These are phyloP conservation scores for Liodrosophila aerea DNA, from an alignment of 2,888 invertebrate genomes.

Conservation along the genomic window DNA sequence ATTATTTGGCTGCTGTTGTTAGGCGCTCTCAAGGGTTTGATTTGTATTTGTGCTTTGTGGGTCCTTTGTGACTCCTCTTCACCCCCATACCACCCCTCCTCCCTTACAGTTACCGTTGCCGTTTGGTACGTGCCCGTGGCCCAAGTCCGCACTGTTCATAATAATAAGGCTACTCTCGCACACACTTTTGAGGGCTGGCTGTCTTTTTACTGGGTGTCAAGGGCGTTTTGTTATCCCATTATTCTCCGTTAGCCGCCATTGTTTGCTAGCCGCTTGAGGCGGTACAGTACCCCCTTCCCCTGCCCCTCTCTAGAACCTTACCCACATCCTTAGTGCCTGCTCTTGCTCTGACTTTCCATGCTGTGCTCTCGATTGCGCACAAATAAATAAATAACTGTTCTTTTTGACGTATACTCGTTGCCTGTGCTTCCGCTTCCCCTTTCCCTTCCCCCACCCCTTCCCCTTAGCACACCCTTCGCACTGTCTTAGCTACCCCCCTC, in stretches of 20 bases:
- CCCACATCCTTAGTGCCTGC: slow-evolving; percentile 1
- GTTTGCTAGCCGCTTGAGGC: slow-evolving; percentile 44
- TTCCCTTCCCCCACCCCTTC: slow-evolving; percentile 22
- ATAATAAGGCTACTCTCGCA: slow-evolving; percentile 75
- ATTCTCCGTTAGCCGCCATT: slow-evolving; percentile 76
- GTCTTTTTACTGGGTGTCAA: slow-evolving; percentile 81
- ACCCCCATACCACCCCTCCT: neutral
- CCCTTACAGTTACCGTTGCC: slow-evolving; percentile 1
- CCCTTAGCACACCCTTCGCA: neutral
- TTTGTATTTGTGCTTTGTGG: slow-evolving; percentile 70
- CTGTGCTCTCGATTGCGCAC: slow-evolving; percentile 64
- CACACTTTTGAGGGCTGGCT: slow-evolving; percentile 72
- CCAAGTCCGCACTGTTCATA: slow-evolving; percentile 67
- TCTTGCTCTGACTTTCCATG: slow-evolving; percentile 22
- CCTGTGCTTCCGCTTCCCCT: slow-evolving; percentile 19
- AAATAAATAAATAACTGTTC: slow-evolving; percentile 80
- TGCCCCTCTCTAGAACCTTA: neutral
- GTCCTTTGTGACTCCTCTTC: slow-evolving; percentile 49
- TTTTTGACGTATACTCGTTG: slow-evolving; percentile 73
- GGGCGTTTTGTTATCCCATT: slow-evolving; percentile 81
- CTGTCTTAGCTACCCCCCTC: slow-evolving; percentile 9
- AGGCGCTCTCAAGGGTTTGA: slow-evolving; percentile 72
- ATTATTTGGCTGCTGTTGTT: slow-evolving; percentile 63
- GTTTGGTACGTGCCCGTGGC: slow-evolving; percentile 22
- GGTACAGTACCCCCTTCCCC: slow-evolving; percentile 13